Base-by-base conservation (phyloP, 2,797 vertebrate genomes). In the Sciurus carolinensis region DNA sequence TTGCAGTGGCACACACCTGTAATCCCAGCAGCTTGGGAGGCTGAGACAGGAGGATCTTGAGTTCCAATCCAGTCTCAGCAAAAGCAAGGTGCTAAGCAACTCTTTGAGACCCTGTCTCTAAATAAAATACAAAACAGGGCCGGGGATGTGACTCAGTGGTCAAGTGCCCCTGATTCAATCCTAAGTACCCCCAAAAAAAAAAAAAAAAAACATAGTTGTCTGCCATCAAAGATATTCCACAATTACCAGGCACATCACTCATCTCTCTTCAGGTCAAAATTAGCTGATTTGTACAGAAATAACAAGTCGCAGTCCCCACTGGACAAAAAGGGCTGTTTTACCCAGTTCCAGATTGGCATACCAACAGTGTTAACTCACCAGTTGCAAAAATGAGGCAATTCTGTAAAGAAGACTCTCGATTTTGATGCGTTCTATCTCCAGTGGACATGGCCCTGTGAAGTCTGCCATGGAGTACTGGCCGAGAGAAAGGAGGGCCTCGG, bases 371-470 rank as follows among this genome's bases (percentile, higher is more conserved):
- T 75, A 97, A 98, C 99, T 99, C 98, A 99, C 99, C 98, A 99
- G 98, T 98, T 99, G 99, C 96, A 99, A 98, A 97, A 99, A 99
- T 95, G 99, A 99, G 98, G 99, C 99, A 92, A 99, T 99, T 98
- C 99, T 99, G 98, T 99, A 99, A 88, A 99, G 99, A 98, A 99
- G 99, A 98, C 99, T 99, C 90, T 99, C 99, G 94, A 99, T 99
- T 98, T 99, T 99, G 98, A 99, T 99, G 97, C 99, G 98, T 95
- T 98, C 98, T 94, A 98, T 93, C 98, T 98, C 98, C 98, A 96
- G 97, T 72, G 98, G 98, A 97, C 98, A 98, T 44, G 97, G 96
- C 94, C 98, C 98, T 85, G 98, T 96, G 98, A 97, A 98, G 96
- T 98, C 98, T 94, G 99, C 98, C 87, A 98, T 98, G 98, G 99